Base-by-base conservation (phyloP, 2,888 invertebrate genomes). In the Flexamia atlantica region DNA sequence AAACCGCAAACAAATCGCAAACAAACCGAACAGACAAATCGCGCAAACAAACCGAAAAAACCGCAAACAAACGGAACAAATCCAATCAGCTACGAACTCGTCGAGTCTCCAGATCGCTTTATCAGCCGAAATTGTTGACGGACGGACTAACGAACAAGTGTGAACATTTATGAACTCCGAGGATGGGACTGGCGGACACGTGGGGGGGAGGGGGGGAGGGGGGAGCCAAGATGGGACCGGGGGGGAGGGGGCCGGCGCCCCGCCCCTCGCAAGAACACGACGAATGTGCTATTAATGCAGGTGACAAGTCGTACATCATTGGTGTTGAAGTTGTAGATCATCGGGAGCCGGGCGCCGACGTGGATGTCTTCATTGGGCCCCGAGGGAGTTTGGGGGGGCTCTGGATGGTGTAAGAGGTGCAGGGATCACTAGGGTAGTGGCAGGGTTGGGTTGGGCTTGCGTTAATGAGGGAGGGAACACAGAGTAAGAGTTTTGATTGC, bases 221-320 rank as follows among this genome's bases (percentile, higher is more conserved):
- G 46, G 57, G 79, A 30, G 14, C 76, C 17, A 76, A 76, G 76
- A 76, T 28, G 76, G 50, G 76, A 76, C 70, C 20, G 20, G 1
- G 20, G 10, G 40, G 42, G 40, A 12, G 25, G 50, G 14, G 53
- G 79, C 57, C 28, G 79, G 36, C 57, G 57, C 57, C n/a, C n/a
- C 79, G 57, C 79, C 36, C 57, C 32, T 20, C 30, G 12, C 46
- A 28, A 2, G 20, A 9, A 57, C 10, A 57, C 57, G 20, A 79
- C 46, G 79, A 30, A 79, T 79, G 79, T 57, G 79, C 79, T 79
- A 79, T 79, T 79, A 79, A 57, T 57, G 79, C 79, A 79, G 79
- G 79, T 79, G 79, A 79, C 79, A 30, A 53, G 57, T 28, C 50
- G 28, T 79, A 30, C 50, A 57, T 79, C 79, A 57, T 30, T 7